Conservation (phyloP, 2,888 invertebrate genomes). For the Hirtodrosophila alboralis region DNA sequence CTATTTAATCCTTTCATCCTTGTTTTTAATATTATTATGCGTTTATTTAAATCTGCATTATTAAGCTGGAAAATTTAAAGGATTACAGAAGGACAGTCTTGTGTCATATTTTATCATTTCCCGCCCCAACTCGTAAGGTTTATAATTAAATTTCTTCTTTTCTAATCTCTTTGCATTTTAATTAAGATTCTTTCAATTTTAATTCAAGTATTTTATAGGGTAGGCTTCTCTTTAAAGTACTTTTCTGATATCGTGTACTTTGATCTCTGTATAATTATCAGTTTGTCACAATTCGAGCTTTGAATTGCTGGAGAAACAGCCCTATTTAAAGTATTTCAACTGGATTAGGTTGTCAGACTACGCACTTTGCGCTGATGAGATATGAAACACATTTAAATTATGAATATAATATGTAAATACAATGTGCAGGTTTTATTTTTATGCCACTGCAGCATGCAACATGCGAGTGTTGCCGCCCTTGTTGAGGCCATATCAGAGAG, state of each 20-base stretch:
- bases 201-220: no score
- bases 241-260: conserved; percentile 5
- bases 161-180: no score
- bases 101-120: no score
- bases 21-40: no score
- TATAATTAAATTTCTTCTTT: no score
- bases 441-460: conserved; percentile 2
- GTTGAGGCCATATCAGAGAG: conserved; percentile 21
- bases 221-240: no score
- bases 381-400: conserved; percentile 61
- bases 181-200: no score
- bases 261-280: conserved; percentile 30
- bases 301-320: conserved; percentile 2
- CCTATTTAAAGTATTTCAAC: not conserved
- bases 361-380: conserved; percentile 44
- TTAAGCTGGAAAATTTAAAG: no score
- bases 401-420: conserved; percentile 27
- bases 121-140: no score
- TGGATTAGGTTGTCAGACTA: conserved; percentile 26
- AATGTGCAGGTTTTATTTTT: not conserved
- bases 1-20: no score
- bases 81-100: no score
- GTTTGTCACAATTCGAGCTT: conserved; percentile 18
- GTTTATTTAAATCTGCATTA: no score
- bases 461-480: conserved; percentile 10